Base-by-base conservation (phyloP, 2,797 vertebrate species). In the Pterois miles region DNA sequence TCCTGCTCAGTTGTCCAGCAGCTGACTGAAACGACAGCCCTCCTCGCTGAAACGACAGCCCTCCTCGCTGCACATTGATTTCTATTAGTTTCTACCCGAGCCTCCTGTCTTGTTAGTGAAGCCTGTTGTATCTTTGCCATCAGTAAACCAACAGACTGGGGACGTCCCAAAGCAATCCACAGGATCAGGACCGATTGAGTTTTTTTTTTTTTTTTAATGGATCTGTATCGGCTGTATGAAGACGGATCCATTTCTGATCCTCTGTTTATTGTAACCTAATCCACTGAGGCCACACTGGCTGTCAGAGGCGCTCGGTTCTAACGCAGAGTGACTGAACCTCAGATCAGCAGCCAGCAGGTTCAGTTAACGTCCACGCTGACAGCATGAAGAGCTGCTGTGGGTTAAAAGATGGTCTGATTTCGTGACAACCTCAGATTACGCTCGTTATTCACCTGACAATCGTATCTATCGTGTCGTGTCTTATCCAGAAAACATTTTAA, bases 231-330 rank as follows among this genome's bases (percentile, higher is more conserved):
- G 40, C 70, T 65, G 46, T 58, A 12, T 31, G 57, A 58, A 63
- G 71, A 73, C 3, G 8, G 65, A 86, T 87, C 76, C 27, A 46
- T 80, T 69, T 71, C 74, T 85, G 76, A 88, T 84, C 73, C 76
- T 65, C 62, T 79, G 64, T 63, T 75, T 78, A 83, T 81, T 74
- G 80, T 36, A n/a, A 74, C 23, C 34, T 84, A 73, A 83, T 81
- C 67, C 84, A 63, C 36, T 50, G 74, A 22, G 75, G 65, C 33
- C 23, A 3, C 50, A 8, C 22, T 1, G 16, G 36, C 80, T 74
- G 40, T 65, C 23, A 52, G 34, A 23, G 34, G 66, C 40, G 3
- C 16, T 43, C 16, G 2, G 16, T 43, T 43, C 16, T 43, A 43
- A 43, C 13, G 34, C 53, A 52, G 58, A 71, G 48, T 40, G 25